Base-by-base conservation (phyloP, 2,113 vertebrate genomes). In the Desmodus rotundus region DNA sequence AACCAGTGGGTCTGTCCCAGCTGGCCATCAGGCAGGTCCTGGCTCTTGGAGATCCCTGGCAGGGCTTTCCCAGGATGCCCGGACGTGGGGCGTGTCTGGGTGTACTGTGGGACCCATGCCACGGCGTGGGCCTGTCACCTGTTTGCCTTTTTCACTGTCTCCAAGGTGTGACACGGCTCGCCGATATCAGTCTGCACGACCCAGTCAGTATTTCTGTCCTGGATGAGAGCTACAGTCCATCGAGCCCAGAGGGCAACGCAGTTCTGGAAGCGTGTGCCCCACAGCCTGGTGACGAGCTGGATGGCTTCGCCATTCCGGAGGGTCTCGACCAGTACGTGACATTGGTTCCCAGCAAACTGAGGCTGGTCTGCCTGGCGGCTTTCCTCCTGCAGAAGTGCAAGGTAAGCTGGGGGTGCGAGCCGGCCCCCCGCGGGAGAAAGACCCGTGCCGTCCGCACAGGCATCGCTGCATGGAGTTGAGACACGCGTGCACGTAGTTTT, bases 341-440 rank as follows among this genome's bases (percentile, higher is more conserved):
- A 7, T n/a, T 99, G 89, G 99, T 99, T 81, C 99, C 99, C 95
- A 99, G 99, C 98, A 99, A 99, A 95, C 65, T 99, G 95, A 98
- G 99, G 22, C 99, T 99, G 24, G 99, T 99, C 58, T 99, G 98
- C 0, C 98, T 99, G 88, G 99, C 99, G 0, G 99, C 99, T 36
- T 99, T 99, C 97, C 98, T 99, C 67, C 98, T 99, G 90, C 98
- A 98, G 94, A 99, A 99, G 83, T 99, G 99, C 98, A 99, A 99
- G 99, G 99, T 99, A 80, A 95, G 97, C 13, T 81, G 14, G 47
- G 24, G 92, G 10, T 31, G 65, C 15, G 68, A 4, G 78, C 76
- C 73, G 38, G 26, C 24, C 9, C 12, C 20, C 13, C 3, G n/a
- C 16, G 63, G 26, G 50, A n/a, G 47, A 84, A 13, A 2, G 33